Conservation (phyloP, 1,140 invertebrate species). For the Campoletis sonorensis region DNA sequence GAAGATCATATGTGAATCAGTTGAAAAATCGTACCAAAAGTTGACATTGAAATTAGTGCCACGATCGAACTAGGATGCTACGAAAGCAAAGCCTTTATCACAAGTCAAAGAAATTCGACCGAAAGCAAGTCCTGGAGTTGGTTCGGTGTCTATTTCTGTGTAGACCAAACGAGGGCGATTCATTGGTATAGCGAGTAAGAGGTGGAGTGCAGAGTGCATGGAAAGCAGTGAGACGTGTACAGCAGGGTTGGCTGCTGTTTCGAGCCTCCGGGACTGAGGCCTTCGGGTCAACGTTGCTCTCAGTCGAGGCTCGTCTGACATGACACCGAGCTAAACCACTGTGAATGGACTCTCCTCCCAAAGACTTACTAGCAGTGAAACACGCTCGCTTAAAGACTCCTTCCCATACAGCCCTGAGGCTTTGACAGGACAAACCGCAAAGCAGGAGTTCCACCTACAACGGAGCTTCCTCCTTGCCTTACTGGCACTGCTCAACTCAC, state of each 20-base stretch:
- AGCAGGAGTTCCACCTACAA: slow-evolving; percentile 47
- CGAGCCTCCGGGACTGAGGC: slow-evolving; percentile 18
- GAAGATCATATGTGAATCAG: no score
- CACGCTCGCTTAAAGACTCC: neutral
- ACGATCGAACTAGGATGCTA: no score
- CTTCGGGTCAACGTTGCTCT: slow-evolving; percentile 21
- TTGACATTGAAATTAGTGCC: no score
- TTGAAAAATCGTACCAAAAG: no score
- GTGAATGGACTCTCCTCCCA: slow-evolving; percentile 49
- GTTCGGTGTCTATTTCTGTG: no score
- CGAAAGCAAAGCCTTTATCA: no score
- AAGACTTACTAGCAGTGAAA: neutral
- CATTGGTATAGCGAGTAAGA: slow-evolving; percentile 1
- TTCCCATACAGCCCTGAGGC: slow-evolving; percentile 53
- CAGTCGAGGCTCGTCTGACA: slow-evolving; percentile 55
- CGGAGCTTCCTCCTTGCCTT: slow-evolving; percentile 27
- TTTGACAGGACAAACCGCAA: slow-evolving; percentile 70
- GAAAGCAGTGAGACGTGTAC: slow-evolving; percentile 8
- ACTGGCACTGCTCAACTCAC: slow-evolving; percentile 5
- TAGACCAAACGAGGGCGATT: neutral
- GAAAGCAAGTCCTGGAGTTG: neutral
- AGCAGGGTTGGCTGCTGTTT: slow-evolving; percentile 21
- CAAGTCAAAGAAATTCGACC: no score
- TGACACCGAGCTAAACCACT: slow-evolving; percentile 64
- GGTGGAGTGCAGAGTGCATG: neutral